phyloP scores from a whole-genome alignment of 2,888 invertebrate genomes.

The Hypolimnas misippus region DNA sequence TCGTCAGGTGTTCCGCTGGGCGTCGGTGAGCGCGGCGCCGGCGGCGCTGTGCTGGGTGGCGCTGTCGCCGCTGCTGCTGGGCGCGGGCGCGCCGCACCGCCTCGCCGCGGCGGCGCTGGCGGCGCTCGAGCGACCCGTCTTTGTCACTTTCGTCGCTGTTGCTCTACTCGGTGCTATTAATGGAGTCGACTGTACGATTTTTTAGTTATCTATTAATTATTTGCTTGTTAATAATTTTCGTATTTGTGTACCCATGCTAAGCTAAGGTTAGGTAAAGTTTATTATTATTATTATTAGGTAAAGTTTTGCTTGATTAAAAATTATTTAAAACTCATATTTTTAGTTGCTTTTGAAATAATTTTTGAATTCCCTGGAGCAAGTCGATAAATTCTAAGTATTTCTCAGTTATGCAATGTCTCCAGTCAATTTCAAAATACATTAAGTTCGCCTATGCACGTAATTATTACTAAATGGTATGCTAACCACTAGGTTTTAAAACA shows the following conservation, averaged over 20 bases:
- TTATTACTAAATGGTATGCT: no score
- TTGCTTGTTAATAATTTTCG: background rate
- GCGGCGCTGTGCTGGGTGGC: constrained; percentile 64
- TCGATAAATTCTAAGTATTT: no score
- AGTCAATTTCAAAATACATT: no score
- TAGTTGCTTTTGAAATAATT: no score
- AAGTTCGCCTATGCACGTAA: no score
- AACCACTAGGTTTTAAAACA: no score
- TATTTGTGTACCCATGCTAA: background rate
- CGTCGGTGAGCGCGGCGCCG: constrained; percentile 56
- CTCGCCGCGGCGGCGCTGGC: constrained; percentile 63
- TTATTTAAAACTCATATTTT: no score
- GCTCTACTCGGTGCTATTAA: constrained; percentile 70
- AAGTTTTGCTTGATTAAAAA: no score
- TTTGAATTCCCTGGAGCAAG: no score
- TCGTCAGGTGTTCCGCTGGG: constrained; percentile 70
- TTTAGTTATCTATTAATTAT: background rate
- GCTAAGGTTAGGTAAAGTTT: no score
- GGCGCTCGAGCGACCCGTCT: constrained; percentile 68
- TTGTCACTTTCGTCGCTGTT: constrained; percentile 59
- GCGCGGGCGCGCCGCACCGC: constrained; percentile 52
- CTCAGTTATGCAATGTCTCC: no score
- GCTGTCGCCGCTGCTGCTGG: constrained; percentile 58
- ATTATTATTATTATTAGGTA: no score
- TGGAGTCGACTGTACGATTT: constrained; percentile 60